Evolutionary conservation across 2,113 vertebrate species (phyloP).

Genomic region (Calypte anna): DNA sequence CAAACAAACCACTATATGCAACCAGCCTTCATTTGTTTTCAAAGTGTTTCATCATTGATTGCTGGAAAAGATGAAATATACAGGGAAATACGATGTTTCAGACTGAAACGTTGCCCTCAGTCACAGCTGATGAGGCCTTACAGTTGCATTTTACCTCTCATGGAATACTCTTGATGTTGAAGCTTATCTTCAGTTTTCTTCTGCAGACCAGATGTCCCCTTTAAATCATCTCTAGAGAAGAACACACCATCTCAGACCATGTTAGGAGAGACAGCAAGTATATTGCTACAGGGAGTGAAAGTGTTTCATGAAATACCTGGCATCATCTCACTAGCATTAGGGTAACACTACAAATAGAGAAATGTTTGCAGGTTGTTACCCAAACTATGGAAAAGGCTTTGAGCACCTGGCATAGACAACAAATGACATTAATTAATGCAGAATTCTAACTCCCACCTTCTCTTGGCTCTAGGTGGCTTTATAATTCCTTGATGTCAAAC

Average conservation of each 20-base stretch:
- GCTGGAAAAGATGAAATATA: background rate
- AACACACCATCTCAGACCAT: background rate
- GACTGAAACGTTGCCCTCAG: background rate
- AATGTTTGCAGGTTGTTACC: background rate
- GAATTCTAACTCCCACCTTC: background rate
- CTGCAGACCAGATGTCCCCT: background rate
- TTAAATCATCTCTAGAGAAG: background rate
- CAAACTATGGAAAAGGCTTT: background rate
- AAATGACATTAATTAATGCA: background rate
- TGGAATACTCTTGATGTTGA: background rate
- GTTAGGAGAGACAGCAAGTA: background rate
- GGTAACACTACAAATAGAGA: background rate
- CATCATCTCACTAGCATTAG: background rate
- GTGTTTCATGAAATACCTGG: background rate
- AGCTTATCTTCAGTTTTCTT: background rate
- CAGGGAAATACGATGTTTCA: background rate
- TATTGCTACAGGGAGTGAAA: background rate
- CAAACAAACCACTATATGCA: background rate
- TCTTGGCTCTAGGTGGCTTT: background rate
- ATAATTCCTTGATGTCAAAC: background rate
- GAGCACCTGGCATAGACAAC: fast-evolving
- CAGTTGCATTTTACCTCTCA: background rate
- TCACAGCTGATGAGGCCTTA: background rate
- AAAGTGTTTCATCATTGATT: background rate
- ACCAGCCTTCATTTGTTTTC: background rate